A percentile compares a stretch with the other conserved stretches of the same genome.
These are phyloP conservation scores for Eristalinus sepulchralis DNA, from an alignment of 2,888 invertebrate species.

Conservation along the genomic window DNA sequence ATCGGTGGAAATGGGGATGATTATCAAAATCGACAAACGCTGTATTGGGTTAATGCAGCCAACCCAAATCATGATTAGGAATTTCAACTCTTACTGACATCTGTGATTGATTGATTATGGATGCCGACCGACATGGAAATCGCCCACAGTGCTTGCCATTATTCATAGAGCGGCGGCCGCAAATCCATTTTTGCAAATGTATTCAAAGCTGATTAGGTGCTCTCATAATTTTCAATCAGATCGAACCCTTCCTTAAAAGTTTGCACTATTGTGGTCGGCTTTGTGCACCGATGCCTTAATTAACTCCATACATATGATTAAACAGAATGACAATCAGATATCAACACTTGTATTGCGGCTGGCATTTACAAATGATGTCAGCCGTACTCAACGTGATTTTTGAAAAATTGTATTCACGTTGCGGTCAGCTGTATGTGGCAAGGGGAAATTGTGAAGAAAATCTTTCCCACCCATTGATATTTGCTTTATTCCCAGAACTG, in stretches of 20 bases:
- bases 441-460: background rate
- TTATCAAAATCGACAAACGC: background rate
- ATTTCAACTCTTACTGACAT: slow-evolving; percentile 26
- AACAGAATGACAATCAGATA: background rate
- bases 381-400: background rate
- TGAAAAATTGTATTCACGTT: background rate
- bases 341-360: background rate
- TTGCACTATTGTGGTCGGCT: background rate
- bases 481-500: too few relatives aligned
- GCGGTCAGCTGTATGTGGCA: background rate
- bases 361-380: background rate
- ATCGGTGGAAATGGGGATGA: background rate
- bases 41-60: background rate
- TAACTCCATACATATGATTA: background rate
- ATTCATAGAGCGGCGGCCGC: slow-evolving; percentile 17
- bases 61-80: slow-evolving; percentile 31
- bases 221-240: slow-evolving; percentile 4
- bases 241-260: background rate
- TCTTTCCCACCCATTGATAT: too few relatives aligned
- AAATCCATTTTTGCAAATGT: slow-evolving; percentile 34
- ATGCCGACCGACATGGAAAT: slow-evolving; percentile 27
- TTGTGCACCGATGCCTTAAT: background rate
- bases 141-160: slow-evolving; percentile 15
- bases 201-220: slow-evolving; percentile 36
- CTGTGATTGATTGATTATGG: slow-evolving; percentile 46